Base-by-base conservation (phyloP, 1,140 invertebrate species). In the Metopolophium dirhodum region DNA sequence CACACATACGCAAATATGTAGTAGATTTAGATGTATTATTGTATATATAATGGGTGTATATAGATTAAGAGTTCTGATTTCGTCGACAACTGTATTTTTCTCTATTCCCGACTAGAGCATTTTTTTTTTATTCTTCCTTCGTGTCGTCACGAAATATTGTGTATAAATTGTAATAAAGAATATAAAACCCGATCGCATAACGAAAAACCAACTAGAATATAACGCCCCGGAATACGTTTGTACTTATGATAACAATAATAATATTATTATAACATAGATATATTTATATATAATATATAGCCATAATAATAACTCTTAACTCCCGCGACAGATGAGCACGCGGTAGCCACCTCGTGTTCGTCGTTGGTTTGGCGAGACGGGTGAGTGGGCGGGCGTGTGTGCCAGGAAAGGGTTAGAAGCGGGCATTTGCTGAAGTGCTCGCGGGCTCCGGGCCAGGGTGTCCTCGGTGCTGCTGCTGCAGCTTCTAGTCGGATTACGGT, bases 401-500 rank as follows among this genome's bases (percentile, higher is more conserved):
- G 82, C 30, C 23, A 37, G 77, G 14, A 92, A 92, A 82, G 91
- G 91, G 91, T 92, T 92, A 54, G 77, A 54, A 85, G 20, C n/a
- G n/a, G n/a, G 49, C 30, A 83, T 41, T 82, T 47, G 9, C 91
- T 68, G 26, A 83, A 77, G 90, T 77, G 90, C 30, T 47, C 45
- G 90, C 26, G 90, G 68, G 90, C 90, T 91, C 90, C 30, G 68
- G 90, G 90, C 90, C 90, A 91, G 90, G 30, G 90, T 91, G 82
- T 85, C 77, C 30, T 92, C 77, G 26, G 22, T 61, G 26, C 47
- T 30, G 18, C 20, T 51, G 45, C 20, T 51, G 68, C 30, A 77
- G 61, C 88, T 83, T 77, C 47, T 83, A 49, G 45, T 26, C 35
- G 91, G 91, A 92, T 92, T 92, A 92, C 77, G 82, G 91, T 91